phyloP scores from a whole-genome alignment of 1,140 invertebrate genomes.

The Gonatopus flavifemur region DNA sequence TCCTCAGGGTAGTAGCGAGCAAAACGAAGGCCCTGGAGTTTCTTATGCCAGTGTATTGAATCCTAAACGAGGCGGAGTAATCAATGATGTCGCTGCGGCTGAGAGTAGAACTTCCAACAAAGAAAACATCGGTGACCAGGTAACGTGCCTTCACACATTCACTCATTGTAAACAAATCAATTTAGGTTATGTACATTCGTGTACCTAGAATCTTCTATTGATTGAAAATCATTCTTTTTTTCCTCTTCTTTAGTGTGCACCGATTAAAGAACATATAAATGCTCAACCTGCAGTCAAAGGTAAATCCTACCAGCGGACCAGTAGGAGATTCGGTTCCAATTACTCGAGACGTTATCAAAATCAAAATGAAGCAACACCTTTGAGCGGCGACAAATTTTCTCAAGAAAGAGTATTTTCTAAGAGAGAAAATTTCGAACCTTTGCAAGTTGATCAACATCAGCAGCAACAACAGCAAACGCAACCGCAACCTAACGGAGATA shows the following conservation, averaged over 20 bases:
- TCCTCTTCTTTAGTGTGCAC: too few species aligned
- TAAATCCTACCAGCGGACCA: slow-evolving; percentile 31
- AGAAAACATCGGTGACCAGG: slow-evolving; percentile 52
- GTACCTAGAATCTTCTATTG: too few species aligned
- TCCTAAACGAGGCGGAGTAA: slow-evolving; percentile 37
- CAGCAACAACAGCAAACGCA: background rate
- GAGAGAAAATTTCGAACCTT: too few species aligned
- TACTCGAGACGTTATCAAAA: slow-evolving; percentile 2
- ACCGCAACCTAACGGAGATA: slow-evolving; percentile 29
- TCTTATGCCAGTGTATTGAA: slow-evolving; percentile 60
- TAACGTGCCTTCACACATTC: too few species aligned
- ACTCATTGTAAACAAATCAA: too few species aligned
- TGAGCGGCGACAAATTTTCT: background rate
- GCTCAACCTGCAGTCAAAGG: slow-evolving; percentile 16
- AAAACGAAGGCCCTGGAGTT: slow-evolving; percentile 42
- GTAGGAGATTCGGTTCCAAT: slow-evolving; percentile 10
- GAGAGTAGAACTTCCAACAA: slow-evolving; percentile 53
- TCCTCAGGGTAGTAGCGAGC: slow-evolving; percentile 35
- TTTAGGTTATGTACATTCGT: too few species aligned
- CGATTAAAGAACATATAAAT: slow-evolving; percentile 19
- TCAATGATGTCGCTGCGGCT: slow-evolving; percentile 1
- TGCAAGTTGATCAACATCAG: too few species aligned
- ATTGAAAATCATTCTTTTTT: too few species aligned
- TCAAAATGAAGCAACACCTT: too few species aligned
- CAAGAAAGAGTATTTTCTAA: background rate